Percentiles rank a stretch among this genome's conserved stretches.
These are phyloP conservation scores for Uloborus diversus DNA, from an alignment of 1,140 invertebrate genomes.

Conservation along the genomic window DNA sequence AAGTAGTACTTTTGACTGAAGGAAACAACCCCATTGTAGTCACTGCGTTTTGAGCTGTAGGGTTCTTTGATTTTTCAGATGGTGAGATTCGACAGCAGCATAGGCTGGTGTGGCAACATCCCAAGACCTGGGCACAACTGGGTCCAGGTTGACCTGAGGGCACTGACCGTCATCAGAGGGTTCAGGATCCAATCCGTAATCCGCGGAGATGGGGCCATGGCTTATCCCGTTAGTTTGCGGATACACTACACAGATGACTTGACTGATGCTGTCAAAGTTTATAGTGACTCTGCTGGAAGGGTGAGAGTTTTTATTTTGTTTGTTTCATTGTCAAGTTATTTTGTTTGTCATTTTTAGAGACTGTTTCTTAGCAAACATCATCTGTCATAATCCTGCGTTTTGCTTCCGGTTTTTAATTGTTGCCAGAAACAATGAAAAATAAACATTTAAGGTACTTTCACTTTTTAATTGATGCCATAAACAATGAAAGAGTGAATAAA, in stretches of 20 bases:
- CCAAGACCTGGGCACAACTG: conserved; percentile 86
- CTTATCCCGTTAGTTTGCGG: conserved; percentile 86
- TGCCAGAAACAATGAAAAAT: no score
- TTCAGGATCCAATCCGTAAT: conserved; percentile 87
- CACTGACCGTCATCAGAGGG: conserved; percentile 87
- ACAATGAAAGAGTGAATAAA: no score
- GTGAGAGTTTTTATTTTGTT: conserved; percentile 31
- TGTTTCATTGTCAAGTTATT: not conserved
- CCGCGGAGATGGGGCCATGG: conserved; percentile 78
- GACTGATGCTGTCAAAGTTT: conserved; percentile 88
- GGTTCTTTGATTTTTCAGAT: conserved; percentile 70
- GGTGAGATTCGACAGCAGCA: conserved; percentile 80
- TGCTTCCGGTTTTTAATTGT: no score
- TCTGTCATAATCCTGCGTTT: no score
- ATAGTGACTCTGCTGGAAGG: conserved; percentile 86
- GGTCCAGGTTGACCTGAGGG: conserved; percentile 84
- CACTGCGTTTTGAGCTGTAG: no score
- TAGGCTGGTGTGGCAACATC: conserved; percentile 89
- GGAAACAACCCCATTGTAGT: no score
- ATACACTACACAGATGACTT: conserved; percentile 88
- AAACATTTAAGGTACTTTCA: no score
- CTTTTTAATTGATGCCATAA: no score
- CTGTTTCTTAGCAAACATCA: no score
- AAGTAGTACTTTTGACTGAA: no score
- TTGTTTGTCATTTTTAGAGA: no score